Evolutionary conservation across 2,888 invertebrate genomes (phyloP).

Genomic region (Charanyca ferruginea): DNA sequence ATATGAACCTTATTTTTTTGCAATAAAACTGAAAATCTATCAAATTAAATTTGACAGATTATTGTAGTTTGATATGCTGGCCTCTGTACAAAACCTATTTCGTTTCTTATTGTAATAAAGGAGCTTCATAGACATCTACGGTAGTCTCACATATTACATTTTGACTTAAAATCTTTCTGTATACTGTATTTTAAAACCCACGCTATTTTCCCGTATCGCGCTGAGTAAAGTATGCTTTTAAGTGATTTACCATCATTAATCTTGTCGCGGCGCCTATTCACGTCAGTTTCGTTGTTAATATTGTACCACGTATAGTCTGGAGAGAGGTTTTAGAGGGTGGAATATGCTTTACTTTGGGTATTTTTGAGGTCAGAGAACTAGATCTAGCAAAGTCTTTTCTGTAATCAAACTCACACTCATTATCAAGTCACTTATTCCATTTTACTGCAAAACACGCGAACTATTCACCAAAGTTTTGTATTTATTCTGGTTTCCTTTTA

Average conservation of each 20-base stretch:
- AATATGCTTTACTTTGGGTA: slow-evolving; percentile 17
- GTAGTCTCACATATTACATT: not conserved
- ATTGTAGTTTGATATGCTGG: too few relatives aligned
- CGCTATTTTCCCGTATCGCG: slow-evolving; percentile 7
- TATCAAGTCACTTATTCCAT: not conserved
- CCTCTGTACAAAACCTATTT: too few relatives aligned
- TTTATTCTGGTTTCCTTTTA: not conserved
- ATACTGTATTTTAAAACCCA: slow-evolving; percentile 20
- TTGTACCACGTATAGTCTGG: slow-evolving; percentile 9
- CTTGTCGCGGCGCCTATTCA: slow-evolving; percentile 54
- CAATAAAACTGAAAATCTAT: too few relatives aligned
- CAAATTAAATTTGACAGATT: too few relatives aligned
- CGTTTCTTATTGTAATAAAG: not conserved
- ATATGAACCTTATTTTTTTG: too few relatives aligned
- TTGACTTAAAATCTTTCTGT: not conserved
- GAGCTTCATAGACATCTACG: not conserved
- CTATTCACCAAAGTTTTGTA: not conserved
- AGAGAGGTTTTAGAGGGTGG: slow-evolving; percentile 1
- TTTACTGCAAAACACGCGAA: not conserved
- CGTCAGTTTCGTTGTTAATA: slow-evolving; percentile 24
- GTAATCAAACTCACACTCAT: not conserved
- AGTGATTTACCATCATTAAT: slow-evolving; percentile 60
- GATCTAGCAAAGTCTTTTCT: not conserved
- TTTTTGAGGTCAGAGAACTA: slow-evolving; percentile 13
- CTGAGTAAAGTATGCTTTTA: slow-evolving; percentile 40